A percentile compares a stretch with the other conserved stretches of the same genome.
Conservation (phyloP, 2,113 vertebrate genomes). For the Bubo bubo region DNA sequence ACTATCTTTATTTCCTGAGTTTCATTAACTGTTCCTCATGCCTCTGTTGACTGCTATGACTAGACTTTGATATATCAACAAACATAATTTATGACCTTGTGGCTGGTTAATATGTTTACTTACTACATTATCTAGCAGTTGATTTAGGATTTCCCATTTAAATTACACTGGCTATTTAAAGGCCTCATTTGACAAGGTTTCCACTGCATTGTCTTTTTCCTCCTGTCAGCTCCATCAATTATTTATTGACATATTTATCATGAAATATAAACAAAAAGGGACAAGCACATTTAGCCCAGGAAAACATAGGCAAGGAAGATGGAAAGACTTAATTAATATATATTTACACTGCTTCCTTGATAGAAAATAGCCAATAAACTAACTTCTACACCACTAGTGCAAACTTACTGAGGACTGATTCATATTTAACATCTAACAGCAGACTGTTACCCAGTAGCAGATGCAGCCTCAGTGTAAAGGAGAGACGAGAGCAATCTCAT, state of each 20-base stretch:
- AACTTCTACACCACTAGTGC: neutral
- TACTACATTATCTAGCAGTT: conserved; percentile 6
- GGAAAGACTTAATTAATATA: neutral
- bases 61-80: conserved; percentile 8
- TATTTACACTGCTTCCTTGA: neutral
- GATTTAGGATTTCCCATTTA: conserved; percentile 13
- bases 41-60: neutral
- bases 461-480: neutral
- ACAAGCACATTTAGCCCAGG: neutral
- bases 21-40: neutral
- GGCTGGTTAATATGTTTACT: neutral
- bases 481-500: neutral
- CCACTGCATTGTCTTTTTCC: neutral
- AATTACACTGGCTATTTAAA: conserved; percentile 1
- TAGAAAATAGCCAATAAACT: neutral
- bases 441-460: neutral
- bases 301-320: neutral
- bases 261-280: neutral
- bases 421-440: neutral
- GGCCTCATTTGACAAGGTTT: neutral
- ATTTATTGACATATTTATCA: conserved; percentile 3
- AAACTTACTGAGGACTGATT: neutral
- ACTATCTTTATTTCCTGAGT: neutral
- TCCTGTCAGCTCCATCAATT: neutral
- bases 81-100: neutral